Evolutionary conservation across 2,113 vertebrate species (phyloP).

Genomic region (Siniperca chuatsi): DNA sequence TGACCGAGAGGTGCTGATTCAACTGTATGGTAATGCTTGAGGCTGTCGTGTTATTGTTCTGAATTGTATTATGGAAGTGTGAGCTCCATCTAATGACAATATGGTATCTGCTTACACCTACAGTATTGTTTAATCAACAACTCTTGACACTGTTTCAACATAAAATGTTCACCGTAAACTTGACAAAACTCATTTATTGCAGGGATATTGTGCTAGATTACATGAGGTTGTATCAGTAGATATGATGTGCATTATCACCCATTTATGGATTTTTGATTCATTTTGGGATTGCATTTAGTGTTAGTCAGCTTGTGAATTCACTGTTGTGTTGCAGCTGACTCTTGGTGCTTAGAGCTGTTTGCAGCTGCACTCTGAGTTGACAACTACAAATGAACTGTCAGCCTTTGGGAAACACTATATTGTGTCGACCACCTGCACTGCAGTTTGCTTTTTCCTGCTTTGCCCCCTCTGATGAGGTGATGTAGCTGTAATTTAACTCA

Average conservation of each 20-base stretch:
- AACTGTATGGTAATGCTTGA: neutral
- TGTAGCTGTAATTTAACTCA: slow-evolving; percentile 50
- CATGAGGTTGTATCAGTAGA: neutral
- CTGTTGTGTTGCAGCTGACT: slow-evolving; percentile 30
- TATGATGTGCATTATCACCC: neutral
- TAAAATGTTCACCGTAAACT: neutral
- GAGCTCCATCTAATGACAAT: neutral
- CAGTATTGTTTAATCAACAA: neutral
- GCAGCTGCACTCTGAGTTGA: slow-evolving; percentile 36
- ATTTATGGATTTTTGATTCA: neutral
- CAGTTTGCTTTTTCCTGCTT: slow-evolving; percentile 26
- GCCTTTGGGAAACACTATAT: slow-evolving; percentile 45
- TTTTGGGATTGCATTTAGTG: neutral
- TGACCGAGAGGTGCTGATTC: neutral
- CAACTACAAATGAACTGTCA: neutral
- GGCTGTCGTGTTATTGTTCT: neutral
- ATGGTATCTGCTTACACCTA: neutral
- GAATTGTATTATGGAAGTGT: neutral
- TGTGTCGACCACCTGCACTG: slow-evolving; percentile 40
- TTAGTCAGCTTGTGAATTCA: slow-evolving; percentile 23
- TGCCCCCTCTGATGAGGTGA: slow-evolving; percentile 52
- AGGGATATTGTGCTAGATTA: neutral
- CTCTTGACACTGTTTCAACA: neutral
- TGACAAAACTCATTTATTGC: neutral
- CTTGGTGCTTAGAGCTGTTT: slow-evolving; percentile 13